A percentile compares a stretch with the other conserved stretches of the same genome.
These are phyloP conservation scores for Apodemus agrarius DNA, from an alignment of 2,797 vertebrate species.

Conservation along the genomic window DNA sequence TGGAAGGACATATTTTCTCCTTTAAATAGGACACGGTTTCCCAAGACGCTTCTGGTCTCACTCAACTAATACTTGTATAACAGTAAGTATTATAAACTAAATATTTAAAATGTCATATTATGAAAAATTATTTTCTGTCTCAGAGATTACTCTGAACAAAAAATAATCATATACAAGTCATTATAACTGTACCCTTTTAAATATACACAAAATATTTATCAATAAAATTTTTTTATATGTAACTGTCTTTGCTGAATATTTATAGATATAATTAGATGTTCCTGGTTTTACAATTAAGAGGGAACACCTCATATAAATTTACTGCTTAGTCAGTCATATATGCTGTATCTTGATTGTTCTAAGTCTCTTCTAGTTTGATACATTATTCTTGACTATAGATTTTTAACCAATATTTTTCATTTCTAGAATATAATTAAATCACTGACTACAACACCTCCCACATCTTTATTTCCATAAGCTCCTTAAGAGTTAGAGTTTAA, in stretches of 20 bases:
- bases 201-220: not conserved
- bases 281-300: not conserved
- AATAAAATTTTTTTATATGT: not conserved
- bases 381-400: not conserved
- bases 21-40: not conserved
- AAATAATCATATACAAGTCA: not conserved
- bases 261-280: not conserved
- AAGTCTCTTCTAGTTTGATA: too few species aligned
- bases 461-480: not conserved
- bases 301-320: not conserved
- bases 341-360: not conserved
- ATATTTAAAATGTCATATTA: not conserved
- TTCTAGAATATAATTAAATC: not conserved
- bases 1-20: not conserved
- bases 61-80: not conserved
- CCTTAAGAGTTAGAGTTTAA: not conserved
- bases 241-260: not conserved
- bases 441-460: not conserved
- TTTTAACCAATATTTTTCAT: not conserved
- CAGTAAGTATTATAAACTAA: not conserved
- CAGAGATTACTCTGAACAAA: not conserved
- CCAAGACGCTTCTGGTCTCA: not conserved
- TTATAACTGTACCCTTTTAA: not conserved
- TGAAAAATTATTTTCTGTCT: not conserved
- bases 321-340: not conserved